A percentile compares a stretch with the other conserved stretches of the same genome.
phyloP scores from a whole-genome alignment of 1,140 invertebrate genomes.

The Kradibia gibbosae region DNA sequence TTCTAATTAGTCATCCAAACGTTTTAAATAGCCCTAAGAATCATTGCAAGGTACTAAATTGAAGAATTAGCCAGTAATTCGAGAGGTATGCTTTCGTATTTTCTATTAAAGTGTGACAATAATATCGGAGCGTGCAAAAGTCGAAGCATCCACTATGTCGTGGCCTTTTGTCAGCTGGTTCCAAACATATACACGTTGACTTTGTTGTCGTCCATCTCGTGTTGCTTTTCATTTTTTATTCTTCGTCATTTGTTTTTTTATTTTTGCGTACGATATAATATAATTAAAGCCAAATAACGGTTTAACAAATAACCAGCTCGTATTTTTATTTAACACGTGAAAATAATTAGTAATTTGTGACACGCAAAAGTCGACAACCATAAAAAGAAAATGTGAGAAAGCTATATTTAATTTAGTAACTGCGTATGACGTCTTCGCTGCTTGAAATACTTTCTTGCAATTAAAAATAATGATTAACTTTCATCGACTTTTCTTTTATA shows the following conservation, averaged over 20 bases:
- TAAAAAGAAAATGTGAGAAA: not conserved
- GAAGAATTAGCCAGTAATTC: not conserved
- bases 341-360: not conserved
- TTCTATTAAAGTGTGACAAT: too few species aligned
- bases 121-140: not conserved
- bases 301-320: not conserved
- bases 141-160: not conserved
- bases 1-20: not conserved
- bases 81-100: not conserved
- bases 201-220: constrained; percentile 25
- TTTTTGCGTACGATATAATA: not conserved
- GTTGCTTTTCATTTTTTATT: not conserved
- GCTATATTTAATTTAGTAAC: constrained; percentile 17
- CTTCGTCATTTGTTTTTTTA: not conserved
- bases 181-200: constrained; percentile 1
- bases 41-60: not conserved
- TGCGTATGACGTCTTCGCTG: not conserved
- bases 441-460: not conserved
- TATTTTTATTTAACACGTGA: not conserved
- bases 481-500: not conserved
- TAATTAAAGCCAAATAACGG: not conserved
- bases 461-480: not conserved
- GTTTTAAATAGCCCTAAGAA: not conserved
- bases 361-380: not conserved
- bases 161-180: constrained; percentile 12